A percentile compares a stretch with the other conserved stretches of the same genome.
Conservation (phyloP, 2,888 invertebrate genomes). For the Heliconius sara region DNA sequence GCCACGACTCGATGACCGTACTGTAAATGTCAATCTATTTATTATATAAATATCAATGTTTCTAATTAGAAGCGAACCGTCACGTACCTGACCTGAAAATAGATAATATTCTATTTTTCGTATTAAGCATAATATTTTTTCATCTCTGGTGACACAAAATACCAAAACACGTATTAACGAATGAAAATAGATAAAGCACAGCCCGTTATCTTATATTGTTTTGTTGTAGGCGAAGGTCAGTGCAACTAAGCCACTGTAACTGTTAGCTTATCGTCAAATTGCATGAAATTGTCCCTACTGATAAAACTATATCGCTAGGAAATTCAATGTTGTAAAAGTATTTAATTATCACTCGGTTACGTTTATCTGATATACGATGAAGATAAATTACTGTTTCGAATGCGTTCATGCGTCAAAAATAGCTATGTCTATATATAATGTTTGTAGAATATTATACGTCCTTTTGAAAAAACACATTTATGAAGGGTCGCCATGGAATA, state of each 20-base stretch:
- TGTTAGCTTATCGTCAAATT: conserved; percentile 62
- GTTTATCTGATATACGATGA: conserved; percentile 38
- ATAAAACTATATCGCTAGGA: conserved; percentile 63
- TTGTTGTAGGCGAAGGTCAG: conserved; percentile 56
- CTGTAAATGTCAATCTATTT: too few species aligned
- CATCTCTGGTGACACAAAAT: background rate
- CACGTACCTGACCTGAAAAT: background rate
- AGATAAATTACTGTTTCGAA: conserved; percentile 34
- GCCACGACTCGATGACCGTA: too few species aligned
- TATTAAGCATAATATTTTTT: background rate
- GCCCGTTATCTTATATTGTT: conserved; percentile 34
- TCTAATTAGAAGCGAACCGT: too few species aligned
- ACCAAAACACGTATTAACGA: conserved; percentile 17
- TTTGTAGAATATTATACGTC: background rate
- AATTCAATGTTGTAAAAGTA: conserved; percentile 53
- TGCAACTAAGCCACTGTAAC: conserved; percentile 60
- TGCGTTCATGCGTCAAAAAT: conserved; percentile 24
- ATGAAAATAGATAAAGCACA: conserved; percentile 14
- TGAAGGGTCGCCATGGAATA: conserved; percentile 33
- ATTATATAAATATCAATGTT: too few species aligned
- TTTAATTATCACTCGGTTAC: conserved; percentile 45
- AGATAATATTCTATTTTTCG: background rate
- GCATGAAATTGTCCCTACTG: conserved; percentile 63
- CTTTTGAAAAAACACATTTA: conserved; percentile 29
- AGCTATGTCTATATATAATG: conserved; percentile 5